These are phyloP conservation scores for Plagodis dolabraria DNA, from an alignment of 2,888 invertebrate species.

Conservation along the genomic window DNA sequence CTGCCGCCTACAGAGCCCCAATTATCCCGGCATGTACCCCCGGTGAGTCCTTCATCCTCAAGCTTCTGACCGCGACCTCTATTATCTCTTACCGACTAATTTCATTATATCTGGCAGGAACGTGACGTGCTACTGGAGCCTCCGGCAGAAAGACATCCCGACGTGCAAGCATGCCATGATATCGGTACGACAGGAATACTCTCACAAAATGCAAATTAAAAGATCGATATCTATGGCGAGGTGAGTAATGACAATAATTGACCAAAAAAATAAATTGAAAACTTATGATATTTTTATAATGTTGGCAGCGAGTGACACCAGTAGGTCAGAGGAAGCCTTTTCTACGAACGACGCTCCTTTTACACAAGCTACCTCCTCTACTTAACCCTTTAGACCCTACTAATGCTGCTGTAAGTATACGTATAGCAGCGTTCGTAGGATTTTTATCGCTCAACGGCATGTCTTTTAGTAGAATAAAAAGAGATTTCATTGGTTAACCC, in stretches of 20 bases:
- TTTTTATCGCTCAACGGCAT: no score
- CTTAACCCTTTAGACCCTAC: no score
- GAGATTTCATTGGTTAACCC: no score
- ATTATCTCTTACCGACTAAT: background rate
- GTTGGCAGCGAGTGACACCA: no score
- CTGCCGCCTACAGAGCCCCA: conserved; percentile 94
- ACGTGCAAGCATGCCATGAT: conserved; percentile 97
- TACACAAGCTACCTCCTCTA: no score
- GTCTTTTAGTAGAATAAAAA: no score
- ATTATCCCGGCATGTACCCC: conserved; percentile 96
- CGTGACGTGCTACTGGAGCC: conserved; percentile 95
- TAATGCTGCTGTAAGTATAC: no score
- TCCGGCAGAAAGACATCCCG: conserved; percentile 93
- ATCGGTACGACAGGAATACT: conserved; percentile 91
- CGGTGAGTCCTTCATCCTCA: background rate
- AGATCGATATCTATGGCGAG: conserved; percentile 87
- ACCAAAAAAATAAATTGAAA: no score
- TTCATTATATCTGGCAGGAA: conserved; percentile 82
- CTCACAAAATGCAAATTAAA: conserved; percentile 90
- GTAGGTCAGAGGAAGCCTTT: no score
- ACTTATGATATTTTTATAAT: no score
- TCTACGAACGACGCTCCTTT: no score
- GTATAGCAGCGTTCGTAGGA: no score
- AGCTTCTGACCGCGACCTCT: background rate
- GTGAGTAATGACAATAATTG: conserved; percentile 45